Base-by-base conservation (phyloP, 2,888 invertebrate species). In the Apomyelois bistriatella region DNA sequence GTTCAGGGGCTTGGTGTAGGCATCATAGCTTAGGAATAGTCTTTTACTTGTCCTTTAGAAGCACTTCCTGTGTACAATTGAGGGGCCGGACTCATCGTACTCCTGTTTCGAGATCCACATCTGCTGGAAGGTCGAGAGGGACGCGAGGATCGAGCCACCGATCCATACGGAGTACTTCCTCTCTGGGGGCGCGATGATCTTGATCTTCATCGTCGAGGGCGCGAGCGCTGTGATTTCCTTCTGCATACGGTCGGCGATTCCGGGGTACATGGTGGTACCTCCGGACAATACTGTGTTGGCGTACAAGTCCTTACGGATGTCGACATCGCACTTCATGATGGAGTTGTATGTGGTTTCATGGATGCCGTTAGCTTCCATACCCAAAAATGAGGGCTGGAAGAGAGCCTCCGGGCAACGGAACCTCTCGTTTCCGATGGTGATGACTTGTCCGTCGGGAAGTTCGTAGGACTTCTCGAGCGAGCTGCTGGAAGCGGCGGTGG, bases 51-150 rank as follows among this genome's bases (percentile, higher is more conserved):
- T 64, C 67, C 70, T 68, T 81, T 84, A 85, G 85, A 85, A 86
- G 79, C 98, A 98, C 93, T 98, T 98, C 92, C 97, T 95, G 94
- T 97, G 97, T 68, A 97, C 97, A 79, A 97, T 96, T 73, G 96
- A 95, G 75, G 97, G 97, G 77, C 98, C 98, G 72, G 97, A 97
- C 91, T 98, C 98, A 87, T 98, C 98, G 92, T 98, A 98, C 87
- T 98, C 98, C 91, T 98, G 97, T 92, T 98, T 98, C 82, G 96
- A 96, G 92, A 97, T 97, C 97, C 97, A 97, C 97, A 97, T 97
- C 92, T 96, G 96, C 82, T 97, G 97, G 96, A 97, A 97, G 91
- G 97, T 97, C 74, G 97, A 97, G 68, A 97, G 93, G 64, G 97
- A 97, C 59, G 97, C 97, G 76, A 97, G 92, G 91, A 97, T 97